Evolutionary conservation across 2,888 invertebrate species (phyloP), one percentile per base, ranked within the genome.

Genomic region (Lomographa bimaculata): DNA sequence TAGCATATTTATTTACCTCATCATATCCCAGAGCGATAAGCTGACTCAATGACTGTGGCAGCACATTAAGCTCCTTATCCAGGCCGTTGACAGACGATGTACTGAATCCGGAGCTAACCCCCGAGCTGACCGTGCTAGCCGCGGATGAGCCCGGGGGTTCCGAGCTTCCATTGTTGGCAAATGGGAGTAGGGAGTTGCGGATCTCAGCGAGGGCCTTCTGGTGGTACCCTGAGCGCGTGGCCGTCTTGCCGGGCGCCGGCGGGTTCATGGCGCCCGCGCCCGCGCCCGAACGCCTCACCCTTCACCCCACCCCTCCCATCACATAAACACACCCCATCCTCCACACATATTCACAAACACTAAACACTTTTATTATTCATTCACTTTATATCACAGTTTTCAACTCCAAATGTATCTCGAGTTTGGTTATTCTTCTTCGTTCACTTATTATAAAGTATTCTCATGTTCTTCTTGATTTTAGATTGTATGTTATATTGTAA

Each of bases 191-290:
- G 45, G 95, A 95, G 79, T 95, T 95, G 61, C 96, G 92, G 70
- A 96, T 96, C 85, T 95, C 94, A 84, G 94, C 95, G 82, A 96
- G 92, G 74, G 96, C 96, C 90, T 95, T 95, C 84, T 95, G 94
- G 86, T 94, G 94, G 86, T 96, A 96, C 89, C 94, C 94, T 89
- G 94, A 91, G 87, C 93, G 92, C 90, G 92, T 91, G 85, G 92
- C 91, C 87, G 92, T 82, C 81, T 90, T 89, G 82, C 86, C 86
- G 85, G 89, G 89, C 81, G 91, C 90, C 83, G 90, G 91, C 80
- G 91, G 90, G 90, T 91, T 91, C 92, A 92, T 92, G 82, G 85
- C 91, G 89, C 90, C 84, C 79, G 75, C 80, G 81, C 80, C 82
- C 80, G 90, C 79, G 80, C 80, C 82, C 79, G 89, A 89, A 90